Conservation (phyloP, 2,113 vertebrate genomes). For the Thamnaconus septentrionalis region DNA sequence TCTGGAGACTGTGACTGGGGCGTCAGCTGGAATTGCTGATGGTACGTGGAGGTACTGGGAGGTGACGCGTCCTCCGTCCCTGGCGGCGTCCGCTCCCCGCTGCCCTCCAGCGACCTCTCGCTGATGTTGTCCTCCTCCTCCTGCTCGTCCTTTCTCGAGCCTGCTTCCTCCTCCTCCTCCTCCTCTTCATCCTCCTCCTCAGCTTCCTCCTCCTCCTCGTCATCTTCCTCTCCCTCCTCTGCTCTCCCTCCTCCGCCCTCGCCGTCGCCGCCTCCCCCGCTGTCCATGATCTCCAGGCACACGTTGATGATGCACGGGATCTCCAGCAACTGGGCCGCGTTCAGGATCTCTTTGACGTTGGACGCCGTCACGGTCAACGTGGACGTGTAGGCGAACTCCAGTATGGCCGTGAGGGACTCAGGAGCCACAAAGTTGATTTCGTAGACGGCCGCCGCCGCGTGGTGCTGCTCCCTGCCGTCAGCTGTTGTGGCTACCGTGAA, state of each 20-base stretch:
- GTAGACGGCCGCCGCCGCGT: conserved; percentile 77
- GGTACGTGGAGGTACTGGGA: conserved; percentile 83
- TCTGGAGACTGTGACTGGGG: conserved; percentile 51
- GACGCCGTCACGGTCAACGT: conserved; percentile 93
- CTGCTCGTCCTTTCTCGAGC: conserved; percentile 77
- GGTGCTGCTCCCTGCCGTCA: conserved; percentile 53
- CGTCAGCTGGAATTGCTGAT: conserved; percentile 71
- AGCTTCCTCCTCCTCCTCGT: conserved; percentile 84
- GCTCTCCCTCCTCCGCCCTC: conserved; percentile 74
- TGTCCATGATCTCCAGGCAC: conserved; percentile 96
- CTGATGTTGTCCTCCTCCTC: conserved; percentile 81
- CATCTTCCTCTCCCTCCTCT: conserved; percentile 77
- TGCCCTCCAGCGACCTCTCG: conserved; percentile 74
- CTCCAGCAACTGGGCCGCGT: conserved; percentile 91
- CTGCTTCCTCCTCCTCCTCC: conserved; percentile 69
- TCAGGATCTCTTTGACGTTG: conserved; percentile 94
- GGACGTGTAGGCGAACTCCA: conserved; percentile 98
- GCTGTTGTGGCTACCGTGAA: conserved; percentile 87
- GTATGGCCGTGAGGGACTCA: conserved; percentile 93
- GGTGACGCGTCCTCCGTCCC: conserved; percentile 48
- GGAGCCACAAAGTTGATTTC: conserved; percentile 97
- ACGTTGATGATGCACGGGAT: conserved; percentile 95
- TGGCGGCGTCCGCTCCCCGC: conserved; percentile 56
- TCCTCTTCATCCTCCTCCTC: conserved; percentile 72
- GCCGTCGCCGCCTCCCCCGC: conserved; percentile 72